A percentile compares a stretch with the other conserved stretches of the same genome.
Evolutionary conservation across 2,888 invertebrate genomes (phyloP).

Genomic region (Agriotes lineatus): DNA sequence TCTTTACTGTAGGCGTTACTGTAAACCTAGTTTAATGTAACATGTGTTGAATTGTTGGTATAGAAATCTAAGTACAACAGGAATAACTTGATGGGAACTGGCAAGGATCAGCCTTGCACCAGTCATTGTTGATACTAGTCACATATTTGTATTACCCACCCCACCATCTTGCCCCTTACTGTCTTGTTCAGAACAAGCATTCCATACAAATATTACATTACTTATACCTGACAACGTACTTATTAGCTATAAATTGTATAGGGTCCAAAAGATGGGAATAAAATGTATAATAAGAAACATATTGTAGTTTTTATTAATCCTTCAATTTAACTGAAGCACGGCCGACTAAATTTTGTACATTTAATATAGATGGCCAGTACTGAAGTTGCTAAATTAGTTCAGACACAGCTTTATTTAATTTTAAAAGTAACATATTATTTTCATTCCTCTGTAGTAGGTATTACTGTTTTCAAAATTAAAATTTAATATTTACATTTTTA

Average conservation of each 20-base stretch:
- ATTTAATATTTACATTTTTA: too few species aligned
- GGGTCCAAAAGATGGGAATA: constrained; percentile 81
- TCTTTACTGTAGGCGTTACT: constrained; percentile 63
- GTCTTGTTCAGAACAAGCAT: constrained; percentile 66
- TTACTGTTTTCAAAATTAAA: too few species aligned
- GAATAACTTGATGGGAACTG: constrained; percentile 50
- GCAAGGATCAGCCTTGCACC: constrained; percentile 51
- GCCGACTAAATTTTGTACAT: too few species aligned
- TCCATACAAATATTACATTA: constrained; percentile 68
- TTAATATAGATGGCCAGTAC: too few species aligned
- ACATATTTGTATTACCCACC: constrained; percentile 66
- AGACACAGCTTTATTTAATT: too few species aligned
- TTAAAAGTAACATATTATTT: too few species aligned
- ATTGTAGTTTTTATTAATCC: background rate
- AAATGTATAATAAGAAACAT: constrained; percentile 72
- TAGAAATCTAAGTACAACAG: constrained; percentile 63
- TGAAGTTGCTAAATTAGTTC: too few species aligned
- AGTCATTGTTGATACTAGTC: constrained; percentile 66
- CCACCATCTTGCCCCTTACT: constrained; percentile 65
- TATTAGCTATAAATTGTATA: constrained; percentile 77
- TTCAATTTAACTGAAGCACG: too few species aligned
- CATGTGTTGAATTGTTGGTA: constrained; percentile 66
- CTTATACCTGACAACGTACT: constrained; percentile 69
- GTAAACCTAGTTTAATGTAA: constrained; percentile 64
- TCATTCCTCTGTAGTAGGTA: too few species aligned